Evolutionary conservation across 2,888 invertebrate species (phyloP), one percentile per base, ranked within the genome.

Genomic region (Prosopocoilus inquinatus): DNA sequence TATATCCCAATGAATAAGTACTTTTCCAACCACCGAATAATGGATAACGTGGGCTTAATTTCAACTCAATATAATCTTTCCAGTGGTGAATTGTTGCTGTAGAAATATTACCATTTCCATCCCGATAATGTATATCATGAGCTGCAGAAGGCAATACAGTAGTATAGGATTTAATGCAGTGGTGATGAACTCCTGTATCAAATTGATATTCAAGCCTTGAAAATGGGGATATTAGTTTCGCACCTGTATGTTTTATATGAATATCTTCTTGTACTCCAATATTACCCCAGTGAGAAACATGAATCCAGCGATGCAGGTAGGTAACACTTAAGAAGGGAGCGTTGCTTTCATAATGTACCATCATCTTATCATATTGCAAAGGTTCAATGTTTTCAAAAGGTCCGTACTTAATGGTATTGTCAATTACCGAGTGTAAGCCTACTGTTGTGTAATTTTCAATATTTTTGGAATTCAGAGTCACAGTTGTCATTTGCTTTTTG

Each of bases 11-110:
- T 39, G 90, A 90, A 77, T 99, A 99, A 66, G 94, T 93, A 7
- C 96, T 97, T 76, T 92, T 94, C 99, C 99, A 99, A 9, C 99
- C 99, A 52, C 99, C 99, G 76, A 98, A 99, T 3, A 99, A 81
- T 2, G 99, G 99, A 77, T 97, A 99, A 68, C 99, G 83, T 0
- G 98, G 99, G 47, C 94, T 83, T n/a, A 99, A 81, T 70, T 97
- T 97, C 2, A 99, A 79, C 71, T 99, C 97, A 7, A 98, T 94
- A 36, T 94, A 90, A 72, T 98, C 96, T 64, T 92, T 91, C 65
- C 90, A 84, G 16, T 90, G 80, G 62, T 89, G 85, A 81, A 98
- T 90, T 74, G 94, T 90, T 1, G 96, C 96, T 8, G 99, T 99
- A 0, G 97, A 98, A 70, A 99, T 99, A 76, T 99, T 99, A 36